Conservation (phyloP, 1,140 invertebrate species). For the Brachystomella parvula region DNA sequence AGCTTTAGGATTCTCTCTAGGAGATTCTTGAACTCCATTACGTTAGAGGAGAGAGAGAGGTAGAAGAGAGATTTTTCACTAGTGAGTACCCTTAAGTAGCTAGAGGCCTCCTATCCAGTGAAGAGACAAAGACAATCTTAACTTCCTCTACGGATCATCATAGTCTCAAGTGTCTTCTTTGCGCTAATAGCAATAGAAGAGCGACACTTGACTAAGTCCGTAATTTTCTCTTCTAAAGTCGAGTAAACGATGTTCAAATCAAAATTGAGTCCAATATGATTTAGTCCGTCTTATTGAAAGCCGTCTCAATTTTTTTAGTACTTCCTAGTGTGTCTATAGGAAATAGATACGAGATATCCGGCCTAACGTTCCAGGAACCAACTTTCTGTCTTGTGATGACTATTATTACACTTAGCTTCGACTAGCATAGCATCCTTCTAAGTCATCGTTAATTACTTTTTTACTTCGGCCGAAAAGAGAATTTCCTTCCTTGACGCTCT, state of each 20-base stretch:
- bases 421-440: neutral
- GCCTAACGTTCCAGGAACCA: conserved; percentile 2
- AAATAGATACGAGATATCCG: conserved; percentile 1
- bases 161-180: neutral
- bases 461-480: neutral
- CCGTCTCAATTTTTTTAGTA: conserved; percentile 7
- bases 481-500: conserved; percentile 1
- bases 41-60: neutral
- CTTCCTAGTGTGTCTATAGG: neutral
- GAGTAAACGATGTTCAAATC: neutral
- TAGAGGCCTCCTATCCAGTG: neutral
- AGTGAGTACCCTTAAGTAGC: neutral
- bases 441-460: conserved; percentile 2
- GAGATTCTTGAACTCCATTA: neutral
- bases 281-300: conserved; percentile 9
- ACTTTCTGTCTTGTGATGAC: conserved; percentile 9
- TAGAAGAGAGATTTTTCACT: neutral
- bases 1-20: neutral
- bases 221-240: neutral
- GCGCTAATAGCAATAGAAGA: neutral
- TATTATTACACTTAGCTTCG: neutral
- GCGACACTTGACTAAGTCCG: neutral
- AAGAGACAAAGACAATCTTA: too few relatives aligned
- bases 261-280: neutral
- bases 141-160: neutral